These are phyloP conservation scores for Stegana nigrithorax DNA, from an alignment of 2,888 invertebrate genomes.

Conservation along the genomic window DNA sequence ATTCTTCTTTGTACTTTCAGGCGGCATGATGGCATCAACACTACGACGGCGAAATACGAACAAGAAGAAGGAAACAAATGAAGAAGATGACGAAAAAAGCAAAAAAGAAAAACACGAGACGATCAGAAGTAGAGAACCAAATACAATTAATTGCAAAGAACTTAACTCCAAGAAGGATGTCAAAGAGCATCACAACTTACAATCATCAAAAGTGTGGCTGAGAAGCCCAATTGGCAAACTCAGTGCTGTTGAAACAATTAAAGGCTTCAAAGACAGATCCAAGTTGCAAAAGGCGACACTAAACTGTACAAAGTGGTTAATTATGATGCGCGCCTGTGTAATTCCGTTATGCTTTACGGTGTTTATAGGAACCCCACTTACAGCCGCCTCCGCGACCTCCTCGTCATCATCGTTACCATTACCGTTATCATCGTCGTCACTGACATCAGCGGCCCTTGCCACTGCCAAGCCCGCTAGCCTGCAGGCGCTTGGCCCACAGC, in stretches of 20 bases:
- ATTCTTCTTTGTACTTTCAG: constrained; percentile 37
- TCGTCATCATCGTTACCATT: constrained; percentile 24
- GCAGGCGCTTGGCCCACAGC: constrained; percentile 34
- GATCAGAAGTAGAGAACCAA: constrained; percentile 23
- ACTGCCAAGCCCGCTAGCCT: constrained; percentile 51
- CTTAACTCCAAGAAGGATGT: not conserved
- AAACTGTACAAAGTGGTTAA: constrained; percentile 11
- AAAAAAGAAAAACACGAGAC: constrained; percentile 29
- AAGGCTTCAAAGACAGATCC: too few relatives aligned
- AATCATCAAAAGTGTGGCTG: too few relatives aligned
- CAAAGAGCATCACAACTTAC: not conserved
- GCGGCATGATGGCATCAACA: constrained; percentile 65
- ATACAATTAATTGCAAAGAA: constrained; percentile 13
- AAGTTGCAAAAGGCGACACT: not conserved
- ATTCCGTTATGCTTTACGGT: too few relatives aligned
- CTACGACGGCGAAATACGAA: constrained; percentile 68
- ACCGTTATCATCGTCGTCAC: constrained; percentile 19
- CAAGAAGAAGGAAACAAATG: constrained; percentile 56
- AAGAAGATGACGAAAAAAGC: constrained; percentile 29
- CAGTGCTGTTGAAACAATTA: too few relatives aligned
- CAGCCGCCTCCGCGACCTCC: constrained; percentile 17
- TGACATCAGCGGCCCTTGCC: constrained; percentile 28
- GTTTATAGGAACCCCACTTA: too few relatives aligned
- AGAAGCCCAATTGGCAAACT: too few relatives aligned
- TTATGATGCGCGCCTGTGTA: too few relatives aligned